Conservation (phyloP, 2,797 vertebrate species). For the Alectoris magna region DNA sequence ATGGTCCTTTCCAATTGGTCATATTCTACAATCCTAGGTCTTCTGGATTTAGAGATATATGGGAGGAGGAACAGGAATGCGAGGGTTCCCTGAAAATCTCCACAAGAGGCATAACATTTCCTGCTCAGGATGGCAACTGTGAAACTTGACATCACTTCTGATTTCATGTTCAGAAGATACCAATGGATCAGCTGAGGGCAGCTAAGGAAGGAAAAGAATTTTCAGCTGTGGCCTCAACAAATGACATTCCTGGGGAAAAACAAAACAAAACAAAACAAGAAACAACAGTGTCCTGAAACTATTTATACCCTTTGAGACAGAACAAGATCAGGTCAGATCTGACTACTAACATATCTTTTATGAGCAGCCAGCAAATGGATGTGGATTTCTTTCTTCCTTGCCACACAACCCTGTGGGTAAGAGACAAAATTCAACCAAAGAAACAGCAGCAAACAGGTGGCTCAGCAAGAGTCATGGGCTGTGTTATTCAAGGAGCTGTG, state of each 20-base stretch:
- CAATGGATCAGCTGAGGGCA: neutral
- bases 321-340: neutral
- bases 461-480: neutral
- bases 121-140: neutral
- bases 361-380: neutral
- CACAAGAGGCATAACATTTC: neutral
- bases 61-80: neutral
- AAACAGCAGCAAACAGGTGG: neutral
- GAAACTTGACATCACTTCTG: neutral
- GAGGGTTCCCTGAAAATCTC: neutral
- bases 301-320: neutral
- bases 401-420: neutral
- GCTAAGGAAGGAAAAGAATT: neutral
- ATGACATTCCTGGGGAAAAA: neutral
- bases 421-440: neutral
- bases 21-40: neutral
- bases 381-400: neutral
- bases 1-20: too few relatives aligned
- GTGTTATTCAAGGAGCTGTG: neutral
- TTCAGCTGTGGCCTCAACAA: neutral
- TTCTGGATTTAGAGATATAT: neutral
- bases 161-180: neutral
- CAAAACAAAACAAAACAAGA: neutral
- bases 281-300: neutral
- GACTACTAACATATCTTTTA: neutral